Evolutionary conservation across 2,888 invertebrate genomes (phyloP).

Genomic region (Notodonta dromedarius): DNA sequence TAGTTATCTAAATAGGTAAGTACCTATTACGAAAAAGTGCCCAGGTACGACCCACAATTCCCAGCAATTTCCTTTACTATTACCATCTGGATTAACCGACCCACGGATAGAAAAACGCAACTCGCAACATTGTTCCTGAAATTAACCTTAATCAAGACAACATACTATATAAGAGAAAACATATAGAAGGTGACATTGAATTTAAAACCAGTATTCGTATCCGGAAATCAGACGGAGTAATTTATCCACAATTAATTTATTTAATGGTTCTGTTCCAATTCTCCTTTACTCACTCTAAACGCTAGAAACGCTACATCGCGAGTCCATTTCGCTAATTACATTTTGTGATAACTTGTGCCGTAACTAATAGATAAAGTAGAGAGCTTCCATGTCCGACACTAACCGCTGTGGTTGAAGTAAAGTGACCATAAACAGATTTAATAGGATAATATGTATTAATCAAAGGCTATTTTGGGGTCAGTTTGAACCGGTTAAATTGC

Average conservation of each 20-base stretch:
- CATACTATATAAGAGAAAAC: no score
- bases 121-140: no score
- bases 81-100: no score
- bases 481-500: slow-evolving; percentile 9
- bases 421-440: slow-evolving; percentile 45
- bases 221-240: no score
- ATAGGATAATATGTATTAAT: slow-evolving; percentile 43
- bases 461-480: slow-evolving; percentile 38
- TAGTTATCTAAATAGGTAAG: no score
- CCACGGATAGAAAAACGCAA: no score
- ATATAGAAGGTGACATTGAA: no score
- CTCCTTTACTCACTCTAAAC: slow-evolving; percentile 12
- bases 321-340: slow-evolving; percentile 31
- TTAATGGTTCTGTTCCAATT: not conserved
- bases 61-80: no score
- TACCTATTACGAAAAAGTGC: no score
- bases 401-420: slow-evolving; percentile 23
- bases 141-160: no score
- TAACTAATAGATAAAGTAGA: slow-evolving; percentile 30
- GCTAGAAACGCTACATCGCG: slow-evolving; percentile 12
- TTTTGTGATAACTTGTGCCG: slow-evolving; percentile 16
- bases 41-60: no score
- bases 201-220: no score
- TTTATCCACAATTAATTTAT: not conserved
- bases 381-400: slow-evolving; percentile 25